Evolutionary conservation across 2,888 invertebrate genomes (phyloP).

Genomic region (Azorinus chamasolen): DNA sequence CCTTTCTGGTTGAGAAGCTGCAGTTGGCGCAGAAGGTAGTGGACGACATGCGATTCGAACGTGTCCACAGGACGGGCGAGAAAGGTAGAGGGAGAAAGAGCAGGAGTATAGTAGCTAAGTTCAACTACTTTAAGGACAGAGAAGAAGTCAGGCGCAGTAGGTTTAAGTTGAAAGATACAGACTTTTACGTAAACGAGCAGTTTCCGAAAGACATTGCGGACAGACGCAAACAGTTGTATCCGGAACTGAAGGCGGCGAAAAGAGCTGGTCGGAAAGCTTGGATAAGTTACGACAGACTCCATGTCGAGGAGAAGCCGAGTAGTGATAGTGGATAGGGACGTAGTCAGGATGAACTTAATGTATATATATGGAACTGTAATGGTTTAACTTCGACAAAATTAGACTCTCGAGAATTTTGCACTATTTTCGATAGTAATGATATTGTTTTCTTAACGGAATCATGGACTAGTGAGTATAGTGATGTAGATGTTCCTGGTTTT

Average conservation of each 20-base stretch:
- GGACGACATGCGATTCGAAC: slow-evolving; percentile 21
- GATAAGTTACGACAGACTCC: slow-evolving; percentile 29
- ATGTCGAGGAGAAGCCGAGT: slow-evolving; percentile 13
- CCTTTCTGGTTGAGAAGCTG: slow-evolving; percentile 10
- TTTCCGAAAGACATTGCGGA: slow-evolving; percentile 21
- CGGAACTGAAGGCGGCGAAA: slow-evolving; percentile 15
- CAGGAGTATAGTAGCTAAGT: slow-evolving; percentile 42
- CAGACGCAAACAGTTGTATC: slow-evolving; percentile 11
- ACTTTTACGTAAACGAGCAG: slow-evolving; percentile 33
- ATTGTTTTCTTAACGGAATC: slow-evolving; percentile 18
- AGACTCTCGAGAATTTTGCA: slow-evolving; percentile 8
- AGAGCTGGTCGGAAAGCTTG: slow-evolving; percentile 10
- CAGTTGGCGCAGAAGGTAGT: slow-evolving; percentile 7
- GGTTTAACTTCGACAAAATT: slow-evolving; percentile 17
- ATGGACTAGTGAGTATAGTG: slow-evolving; percentile 2
- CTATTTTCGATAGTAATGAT: slow-evolving; percentile 5
- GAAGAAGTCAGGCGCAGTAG: slow-evolving; percentile 36
- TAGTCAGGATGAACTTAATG: slow-evolving; percentile 16
- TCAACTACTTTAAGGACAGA: slow-evolving; percentile 34
- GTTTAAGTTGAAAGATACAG: slow-evolving; percentile 7
- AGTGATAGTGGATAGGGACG: slow-evolving; percentile 4
- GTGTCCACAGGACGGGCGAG: slow-evolving; percentile 23
- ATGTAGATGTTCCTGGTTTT: slow-evolving; percentile 9
- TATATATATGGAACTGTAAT: slow-evolving; percentile 29
- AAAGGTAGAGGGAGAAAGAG: slow-evolving; percentile 1